These are phyloP conservation scores for Meloidogyne chitwoodi DNA, from an alignment of 1,140 invertebrate genomes.

Conservation along the genomic window DNA sequence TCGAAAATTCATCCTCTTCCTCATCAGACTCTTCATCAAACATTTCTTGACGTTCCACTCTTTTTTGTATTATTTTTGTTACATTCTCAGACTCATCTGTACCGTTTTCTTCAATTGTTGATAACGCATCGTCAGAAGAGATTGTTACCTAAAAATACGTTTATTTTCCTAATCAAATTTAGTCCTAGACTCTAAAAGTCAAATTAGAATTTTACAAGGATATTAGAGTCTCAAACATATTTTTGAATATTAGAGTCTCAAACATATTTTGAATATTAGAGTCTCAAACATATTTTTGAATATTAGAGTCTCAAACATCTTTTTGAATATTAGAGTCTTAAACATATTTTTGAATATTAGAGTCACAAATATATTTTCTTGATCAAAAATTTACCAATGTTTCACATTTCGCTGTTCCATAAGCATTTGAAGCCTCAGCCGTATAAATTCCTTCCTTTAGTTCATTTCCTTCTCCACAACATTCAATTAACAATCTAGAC, in stretches of 20 bases:
- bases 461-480: conserved; percentile 33
- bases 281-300: too few relatives aligned
- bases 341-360: too few relatives aligned
- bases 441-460: conserved; percentile 38
- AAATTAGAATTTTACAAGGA: too few relatives aligned
- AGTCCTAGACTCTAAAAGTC: too few relatives aligned
- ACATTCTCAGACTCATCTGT: not conserved
- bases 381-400: not conserved
- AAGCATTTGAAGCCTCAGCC: conserved; percentile 13
- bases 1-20: conserved; percentile 22
- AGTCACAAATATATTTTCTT: too few relatives aligned
- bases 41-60: not conserved
- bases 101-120: not conserved
- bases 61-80: conserved; percentile 7
- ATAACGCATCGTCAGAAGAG: not conserved
- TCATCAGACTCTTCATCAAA: conserved; percentile 6
- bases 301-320: too few relatives aligned
- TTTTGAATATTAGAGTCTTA: too few relatives aligned
- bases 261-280: too few relatives aligned
- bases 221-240: too few relatives aligned
- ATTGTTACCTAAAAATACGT: not conserved
- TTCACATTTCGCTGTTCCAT: not conserved
- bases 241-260: too few relatives aligned
- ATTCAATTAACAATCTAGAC: conserved; percentile 45
- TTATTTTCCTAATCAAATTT: too few relatives aligned